Evolutionary conservation across 2,888 invertebrate genomes (phyloP), one percentile per base, ranked within the genome.

Genomic region (Noctua janthe): DNA sequence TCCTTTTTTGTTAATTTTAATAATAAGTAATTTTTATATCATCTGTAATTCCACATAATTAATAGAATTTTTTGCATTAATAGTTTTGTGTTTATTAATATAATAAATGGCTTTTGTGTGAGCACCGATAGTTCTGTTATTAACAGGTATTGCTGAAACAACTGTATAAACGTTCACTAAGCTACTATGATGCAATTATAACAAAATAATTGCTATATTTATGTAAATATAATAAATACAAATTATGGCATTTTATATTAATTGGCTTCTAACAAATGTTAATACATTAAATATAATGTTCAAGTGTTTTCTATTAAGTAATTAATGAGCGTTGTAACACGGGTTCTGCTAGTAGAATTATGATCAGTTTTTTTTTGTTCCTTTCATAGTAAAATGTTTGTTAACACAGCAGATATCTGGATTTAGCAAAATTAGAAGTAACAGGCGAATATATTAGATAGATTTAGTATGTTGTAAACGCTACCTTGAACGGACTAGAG

Each of bases 401-500:
- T 39, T 51, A n/a, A 71, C n/a, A 54, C 43, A 20, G 15, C 15
- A 39, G 6, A 39, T 64, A 23, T 43, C 62, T 35, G 39, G 6
- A 17, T 62, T n/a, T 35, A 29, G 5, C 43, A 51, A 13, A 35
- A 54, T n/a, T 23, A 29, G 5, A 73, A 64, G 43, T 39, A 56
- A 69, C 54, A 70, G 47, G n/a, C 49, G 56, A 66, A 79, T 70
- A 20, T 71, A 20, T 71, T 54, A 13, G 29, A 51, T 54, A 13
- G 29, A 51, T 49, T 47, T 7, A n/a, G 17, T 35, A 47, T 84
- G 64, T 74, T 67, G 66, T 62, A 74, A 82, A 47, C 71, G 47
- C 62, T 67, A 67, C 82, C 82, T 71, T 84, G 85, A 84, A 71
- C 39, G 13, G 39, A 62, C 11, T 71, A 39, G 39, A 71, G n/a